Evolutionary conservation across 2,888 invertebrate species (phyloP), one percentile per base, ranked within the genome.

Genomic region (Napeogenes sylphis): DNA sequence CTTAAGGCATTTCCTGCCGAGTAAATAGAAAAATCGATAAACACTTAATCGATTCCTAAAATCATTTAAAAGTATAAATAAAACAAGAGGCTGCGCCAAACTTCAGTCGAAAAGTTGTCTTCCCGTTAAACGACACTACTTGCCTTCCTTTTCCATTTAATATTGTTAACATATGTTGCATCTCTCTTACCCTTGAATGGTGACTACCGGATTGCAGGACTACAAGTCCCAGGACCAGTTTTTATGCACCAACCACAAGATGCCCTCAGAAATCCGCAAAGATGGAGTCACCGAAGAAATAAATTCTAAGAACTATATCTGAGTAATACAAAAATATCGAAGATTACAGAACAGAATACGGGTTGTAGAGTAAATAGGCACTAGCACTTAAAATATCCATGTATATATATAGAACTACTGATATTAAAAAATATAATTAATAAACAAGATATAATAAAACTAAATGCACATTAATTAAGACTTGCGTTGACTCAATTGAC

Each of bases 141-240:
- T 70, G 66, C 71, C 70, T 66, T 85, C 84, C 74, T 73, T 76
- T 65, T 83, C 78, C 60, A 60, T 59, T 67, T 64, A 63, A 56
- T 62, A 62, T 46, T 58, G 64, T 63, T 51, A 46, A 55, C 63
- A 59, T 65, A 71, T 77, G 61, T 54, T 69, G 64, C 64, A 66
- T 85, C 87, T 76, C 81, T 74, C 73, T 87, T 72, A 72, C 83
- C 73, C 87, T 80, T 88, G 79, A 87, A 88, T 88, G 88, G 85
- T 77, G 73, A 73, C 81, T 85, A 80, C 82, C 76, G 80, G 82
- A 82, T 86, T 80, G 82, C 82, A 71, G 74, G 70, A 71, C 70
- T 70, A 63, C 72, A 73, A 79, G 79, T 75, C 79, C 76, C 76
- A 79, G 75, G 84, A 87, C 88, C 83, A 86, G 87, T 88, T 88